Percentiles rank a stretch among this genome's conserved stretches.
Evolutionary conservation across 1,140 invertebrate genomes (phyloP).

Genomic region (Chionoecetes opilio): DNA sequence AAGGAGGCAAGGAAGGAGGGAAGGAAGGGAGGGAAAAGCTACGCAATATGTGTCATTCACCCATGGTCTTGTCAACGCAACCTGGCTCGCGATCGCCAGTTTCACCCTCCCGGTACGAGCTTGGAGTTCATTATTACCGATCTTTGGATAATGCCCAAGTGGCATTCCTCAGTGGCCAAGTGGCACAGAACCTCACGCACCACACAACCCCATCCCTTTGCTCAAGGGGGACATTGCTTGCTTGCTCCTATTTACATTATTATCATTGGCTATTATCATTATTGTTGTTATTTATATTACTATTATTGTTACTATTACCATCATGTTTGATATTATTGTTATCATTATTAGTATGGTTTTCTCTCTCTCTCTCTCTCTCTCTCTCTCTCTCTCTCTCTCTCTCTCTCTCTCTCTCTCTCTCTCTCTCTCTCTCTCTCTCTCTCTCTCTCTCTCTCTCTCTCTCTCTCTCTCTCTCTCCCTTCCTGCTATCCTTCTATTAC

Average conservation of each 20-base stretch:
- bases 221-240: too few relatives aligned
- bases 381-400: slow-evolving; percentile 17
- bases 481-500: neutral
- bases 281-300: neutral
- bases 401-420: neutral
- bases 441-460: slow-evolving; percentile 45
- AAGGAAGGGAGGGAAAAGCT: neutral
- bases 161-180: too few relatives aligned
- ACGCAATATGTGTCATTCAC: too few relatives aligned
- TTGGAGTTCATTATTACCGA: too few relatives aligned
- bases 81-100: too few relatives aligned
- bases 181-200: too few relatives aligned
- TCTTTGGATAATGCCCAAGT: too few relatives aligned
- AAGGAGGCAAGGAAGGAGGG: neutral
- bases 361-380: neutral
- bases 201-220: too few relatives aligned
- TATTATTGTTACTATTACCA: neutral
- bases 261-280: neutral
- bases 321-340: neutral
- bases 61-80: too few relatives aligned
- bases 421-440: slow-evolving; percentile 44
- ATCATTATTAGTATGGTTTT: neutral
- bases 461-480: slow-evolving; percentile 28
- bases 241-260: too few relatives aligned
- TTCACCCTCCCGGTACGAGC: too few relatives aligned